Evolutionary conservation across 2,797 vertebrate genomes (phyloP).

Genomic region (Bradypus variegatus): DNA sequence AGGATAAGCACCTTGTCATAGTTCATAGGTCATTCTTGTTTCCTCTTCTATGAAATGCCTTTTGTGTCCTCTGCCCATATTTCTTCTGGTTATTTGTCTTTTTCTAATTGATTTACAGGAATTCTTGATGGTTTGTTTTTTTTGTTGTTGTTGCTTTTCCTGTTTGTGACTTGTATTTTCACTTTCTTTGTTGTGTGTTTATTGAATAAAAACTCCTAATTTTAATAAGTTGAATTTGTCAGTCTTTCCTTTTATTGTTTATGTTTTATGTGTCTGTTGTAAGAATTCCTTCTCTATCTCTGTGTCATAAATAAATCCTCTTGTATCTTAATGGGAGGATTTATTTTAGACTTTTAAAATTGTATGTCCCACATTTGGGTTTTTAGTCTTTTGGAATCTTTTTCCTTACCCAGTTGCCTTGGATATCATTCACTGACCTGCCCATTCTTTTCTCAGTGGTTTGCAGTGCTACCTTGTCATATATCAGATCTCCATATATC

Average conservation of each 20-base stretch:
- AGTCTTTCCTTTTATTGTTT: not conserved
- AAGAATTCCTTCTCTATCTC: not conserved
- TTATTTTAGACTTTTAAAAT: slow-evolving; percentile 5
- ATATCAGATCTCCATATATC: not conserved
- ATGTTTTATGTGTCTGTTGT: slow-evolving; percentile 4
- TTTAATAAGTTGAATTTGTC: not conserved
- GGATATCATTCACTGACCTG: not conserved
- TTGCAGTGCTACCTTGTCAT: not conserved
- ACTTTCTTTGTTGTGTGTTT: not conserved
- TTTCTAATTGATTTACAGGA: not conserved
- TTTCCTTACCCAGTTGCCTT: not conserved
- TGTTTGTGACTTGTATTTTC: not conserved
- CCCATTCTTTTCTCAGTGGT: not conserved
- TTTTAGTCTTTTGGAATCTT: slow-evolving; percentile 10
- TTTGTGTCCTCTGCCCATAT: not conserved
- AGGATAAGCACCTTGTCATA: not conserved
- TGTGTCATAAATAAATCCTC: not conserved
- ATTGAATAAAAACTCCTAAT: not conserved
- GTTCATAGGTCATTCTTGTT: not conserved
- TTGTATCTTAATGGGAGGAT: not conserved
- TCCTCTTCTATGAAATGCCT: not conserved
- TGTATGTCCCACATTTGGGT: not conserved
- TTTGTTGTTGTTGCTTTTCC: too few relatives aligned
- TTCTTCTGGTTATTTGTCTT: not conserved
- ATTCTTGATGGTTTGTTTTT: not conserved